These are phyloP conservation scores for Cyclura pinguis DNA, from an alignment of 2,797 vertebrate species.

Conservation along the genomic window DNA sequence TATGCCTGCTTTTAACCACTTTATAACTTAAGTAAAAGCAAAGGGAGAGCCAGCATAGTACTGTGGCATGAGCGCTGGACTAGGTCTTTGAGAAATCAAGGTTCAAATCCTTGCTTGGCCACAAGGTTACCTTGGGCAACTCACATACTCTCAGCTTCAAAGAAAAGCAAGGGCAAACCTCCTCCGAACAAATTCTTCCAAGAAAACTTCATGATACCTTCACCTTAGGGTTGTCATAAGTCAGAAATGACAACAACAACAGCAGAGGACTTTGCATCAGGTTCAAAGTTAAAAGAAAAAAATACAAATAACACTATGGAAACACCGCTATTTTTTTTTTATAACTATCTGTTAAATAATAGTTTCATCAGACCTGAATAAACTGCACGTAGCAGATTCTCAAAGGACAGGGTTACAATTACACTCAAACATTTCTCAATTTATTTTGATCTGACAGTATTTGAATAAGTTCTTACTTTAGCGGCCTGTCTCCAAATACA, in stretches of 20 bases:
- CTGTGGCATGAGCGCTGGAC: no score
- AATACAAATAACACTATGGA: not conserved
- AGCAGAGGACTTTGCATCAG: not conserved
- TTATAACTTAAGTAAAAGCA: not conserved
- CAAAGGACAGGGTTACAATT: not conserved
- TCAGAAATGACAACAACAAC: no score
- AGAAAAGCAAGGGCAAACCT: no score
- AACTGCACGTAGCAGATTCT: not conserved
- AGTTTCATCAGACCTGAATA: not conserved
- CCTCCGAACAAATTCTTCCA: no score
- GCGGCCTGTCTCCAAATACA: constrained; percentile 96
- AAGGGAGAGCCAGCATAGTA: no score
- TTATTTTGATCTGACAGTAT: constrained; percentile 49
- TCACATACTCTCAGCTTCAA: no score
- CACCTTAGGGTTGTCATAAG: no score
- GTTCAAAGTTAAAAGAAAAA: not conserved
- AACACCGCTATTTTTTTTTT: not conserved
- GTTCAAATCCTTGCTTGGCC: no score
- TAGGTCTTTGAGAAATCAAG: no score
- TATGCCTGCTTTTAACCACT: not conserved
- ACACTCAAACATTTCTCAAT: constrained; percentile 24
- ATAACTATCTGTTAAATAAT: not conserved
- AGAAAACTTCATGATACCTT: no score
- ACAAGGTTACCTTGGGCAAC: no score
- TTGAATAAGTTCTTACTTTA: constrained; percentile 88